Percentiles rank a stretch among this genome's conserved stretches.
Evolutionary conservation across 2,888 invertebrate species (phyloP).

Genomic region (Drosophila differens): DNA sequence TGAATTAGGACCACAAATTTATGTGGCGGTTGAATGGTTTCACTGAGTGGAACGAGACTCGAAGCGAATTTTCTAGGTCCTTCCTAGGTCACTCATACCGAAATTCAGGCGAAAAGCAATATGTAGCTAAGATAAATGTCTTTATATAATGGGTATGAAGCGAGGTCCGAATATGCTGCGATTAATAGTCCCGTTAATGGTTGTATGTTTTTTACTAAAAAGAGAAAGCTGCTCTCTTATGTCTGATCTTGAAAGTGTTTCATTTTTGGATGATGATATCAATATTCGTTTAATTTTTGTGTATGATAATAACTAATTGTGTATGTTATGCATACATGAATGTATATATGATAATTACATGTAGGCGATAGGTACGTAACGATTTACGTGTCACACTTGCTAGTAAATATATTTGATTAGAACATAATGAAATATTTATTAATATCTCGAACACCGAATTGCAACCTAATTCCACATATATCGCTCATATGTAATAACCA

Average conservation of each 20-base stretch:
- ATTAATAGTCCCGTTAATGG: slow-evolving; percentile 13
- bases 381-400: background rate
- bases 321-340: background rate
- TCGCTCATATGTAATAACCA: background rate
- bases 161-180: background rate
- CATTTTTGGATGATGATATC: background rate
- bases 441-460: background rate
- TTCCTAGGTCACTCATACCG: no score
- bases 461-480: background rate
- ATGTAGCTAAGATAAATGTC: slow-evolving; percentile 22
- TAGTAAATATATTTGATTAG: background rate
- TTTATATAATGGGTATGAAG: slow-evolving; percentile 14
- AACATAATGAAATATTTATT: background rate
- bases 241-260: background rate
- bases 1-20: slow-evolving; percentile 71
- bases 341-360: background rate
- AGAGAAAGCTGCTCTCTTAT: background rate
- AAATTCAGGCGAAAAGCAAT: slow-evolving; percentile 1
- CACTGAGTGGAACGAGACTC: slow-evolving; percentile 3
- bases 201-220: background rate
- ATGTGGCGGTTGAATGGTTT: slow-evolving; percentile 46
- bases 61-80: slow-evolving; percentile 11
- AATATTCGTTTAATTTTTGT: background rate
- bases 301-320: background rate
- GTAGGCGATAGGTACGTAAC: background rate